Conservation (phyloP, 2,888 invertebrate species). For the Drosophila trichaetosa region DNA sequence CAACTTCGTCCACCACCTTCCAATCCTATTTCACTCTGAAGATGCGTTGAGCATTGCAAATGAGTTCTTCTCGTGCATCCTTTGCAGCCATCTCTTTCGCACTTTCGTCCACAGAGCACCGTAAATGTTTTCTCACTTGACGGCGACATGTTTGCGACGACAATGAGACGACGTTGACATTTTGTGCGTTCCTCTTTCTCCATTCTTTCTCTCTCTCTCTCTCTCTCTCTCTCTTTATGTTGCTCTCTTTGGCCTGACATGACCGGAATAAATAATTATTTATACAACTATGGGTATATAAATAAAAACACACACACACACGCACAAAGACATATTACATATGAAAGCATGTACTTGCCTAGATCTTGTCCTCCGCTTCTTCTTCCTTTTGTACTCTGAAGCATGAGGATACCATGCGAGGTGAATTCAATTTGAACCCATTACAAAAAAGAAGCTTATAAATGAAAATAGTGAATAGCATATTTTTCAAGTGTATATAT, state of each 20-base stretch:
- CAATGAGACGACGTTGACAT: constrained; percentile 72
- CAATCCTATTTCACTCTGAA: constrained; percentile 1
- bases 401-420: background rate
- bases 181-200: constrained; percentile 54
- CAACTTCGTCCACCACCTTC: constrained; percentile 31
- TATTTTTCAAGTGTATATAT: background rate
- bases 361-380: constrained; percentile 34
- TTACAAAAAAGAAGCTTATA: background rate
- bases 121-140: constrained; percentile 29
- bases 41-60: constrained; percentile 64
- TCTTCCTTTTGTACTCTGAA: constrained; percentile 25
- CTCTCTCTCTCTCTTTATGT: background rate
- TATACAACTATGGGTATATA: constrained; percentile 46
- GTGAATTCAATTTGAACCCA: background rate
- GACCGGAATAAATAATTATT: constrained; percentile 81
- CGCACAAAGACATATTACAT: background rate
- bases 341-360: constrained; percentile 30
- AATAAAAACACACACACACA: constrained; percentile 1
- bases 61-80: constrained; percentile 51
- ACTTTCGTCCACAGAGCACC: background rate
- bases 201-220: background rate
- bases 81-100: constrained; percentile 31
- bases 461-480: background rate
- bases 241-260: constrained; percentile 55
- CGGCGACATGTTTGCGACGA: constrained; percentile 48